Evolutionary conservation across 35 echinoderm and acorn worm species (phyloP), one percentile per base, ranked within the genome.

Genomic region (Heliocidaris erythrogramma): DNA sequence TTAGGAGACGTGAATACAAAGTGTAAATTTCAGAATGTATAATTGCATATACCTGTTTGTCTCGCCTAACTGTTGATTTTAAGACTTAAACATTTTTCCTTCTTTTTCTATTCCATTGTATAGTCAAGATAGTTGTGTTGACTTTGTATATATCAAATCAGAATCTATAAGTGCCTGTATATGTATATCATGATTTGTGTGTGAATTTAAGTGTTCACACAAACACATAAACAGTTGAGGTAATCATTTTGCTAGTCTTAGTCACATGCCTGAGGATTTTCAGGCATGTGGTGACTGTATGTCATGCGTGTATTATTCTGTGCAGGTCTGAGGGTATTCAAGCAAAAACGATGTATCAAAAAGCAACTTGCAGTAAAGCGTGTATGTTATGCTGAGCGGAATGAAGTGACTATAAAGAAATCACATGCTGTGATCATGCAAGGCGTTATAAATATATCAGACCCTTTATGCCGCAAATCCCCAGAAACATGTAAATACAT

Each of bases 101-200:
- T 14, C 31, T 88, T 89, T 48, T 89, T 89, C 87, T 89, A 89
- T 89, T 89, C 87, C 87, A 89, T n/a, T 89, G 31, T 89, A 32
- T 47, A 89, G 87, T 18, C 10, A 30, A 47, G 31, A 13, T 24
- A 7, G 47, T 89, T 89, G 31, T 89, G 31, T 89, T 32, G 29
- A 89, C 87, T 48, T 89, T 89, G 87, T 89, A 48, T 89, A 89
- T 89, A 89, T 47, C 87, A 47, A 48, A 89, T 89, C 47, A 48
- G 87, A 89, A 11, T 89, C 87, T 89, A 89, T 89, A 89, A 89
- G 87, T 89, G 87, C 87, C 87, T 89, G 87, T 89, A 89, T 89
- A 89, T 48, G 87, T 89, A 89, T 48, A 89, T 89, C 7, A 31
- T 89, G 47, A 89, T 89, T 89, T 89, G 87, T 89, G 87, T 89